Evolutionary conservation across 2,113 vertebrate genomes (phyloP).

Genomic region (Neoarius graeffei): DNA sequence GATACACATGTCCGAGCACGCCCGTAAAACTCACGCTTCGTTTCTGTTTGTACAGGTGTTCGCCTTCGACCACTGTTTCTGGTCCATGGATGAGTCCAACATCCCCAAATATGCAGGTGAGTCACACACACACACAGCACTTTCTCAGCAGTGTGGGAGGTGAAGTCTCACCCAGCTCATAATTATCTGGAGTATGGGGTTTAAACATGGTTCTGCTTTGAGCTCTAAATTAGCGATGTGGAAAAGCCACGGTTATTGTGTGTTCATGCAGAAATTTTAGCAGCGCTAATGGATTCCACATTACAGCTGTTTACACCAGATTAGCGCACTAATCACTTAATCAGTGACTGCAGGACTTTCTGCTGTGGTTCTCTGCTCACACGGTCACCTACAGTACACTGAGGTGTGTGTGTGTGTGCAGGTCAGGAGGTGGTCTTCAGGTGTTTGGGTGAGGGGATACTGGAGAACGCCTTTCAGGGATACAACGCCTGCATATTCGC

Average conservation of each 20-base stretch:
- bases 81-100: constrained; percentile 98
- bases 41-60: constrained; percentile 82
- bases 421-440: constrained; percentile 98
- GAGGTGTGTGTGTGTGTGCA: constrained; percentile 54
- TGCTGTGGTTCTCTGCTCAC: neutral
- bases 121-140: constrained; percentile 41
- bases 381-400: neutral
- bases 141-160: constrained; percentile 27
- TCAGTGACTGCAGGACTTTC: neutral
- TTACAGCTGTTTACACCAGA: neutral
- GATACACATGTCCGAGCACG: constrained; percentile 14
- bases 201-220: constrained; percentile 1
- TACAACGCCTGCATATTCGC: constrained; percentile 99
- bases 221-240: constrained; percentile 32
- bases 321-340: constrained; percentile 1
- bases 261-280: neutral
- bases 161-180: constrained; percentile 13
- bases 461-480: constrained; percentile 99
- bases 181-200: constrained; percentile 18
- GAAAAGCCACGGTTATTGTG: constrained; percentile 12
- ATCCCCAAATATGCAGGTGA: constrained; percentile 95
- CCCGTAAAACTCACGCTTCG: neutral
- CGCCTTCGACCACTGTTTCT: constrained; percentile 99
- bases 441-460: constrained; percentile 98
- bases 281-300: neutral